Evolutionary conservation across 2,888 invertebrate genomes (phyloP).

Genomic region (Ormyrus thymus): DNA sequence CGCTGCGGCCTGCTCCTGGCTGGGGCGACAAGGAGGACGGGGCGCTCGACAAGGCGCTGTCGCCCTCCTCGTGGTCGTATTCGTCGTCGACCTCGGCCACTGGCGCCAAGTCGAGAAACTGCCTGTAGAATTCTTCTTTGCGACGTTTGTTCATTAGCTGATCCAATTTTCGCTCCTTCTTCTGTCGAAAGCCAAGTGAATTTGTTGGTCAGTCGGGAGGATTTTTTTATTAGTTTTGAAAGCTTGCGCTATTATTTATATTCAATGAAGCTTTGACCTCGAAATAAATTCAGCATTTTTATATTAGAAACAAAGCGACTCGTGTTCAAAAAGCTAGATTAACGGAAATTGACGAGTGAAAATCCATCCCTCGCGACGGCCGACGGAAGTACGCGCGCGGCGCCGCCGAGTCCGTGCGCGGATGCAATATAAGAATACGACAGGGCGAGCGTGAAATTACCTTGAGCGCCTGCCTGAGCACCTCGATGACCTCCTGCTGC

Average conservation of each 20-base stretch:
- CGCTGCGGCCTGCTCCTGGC: slow-evolving; percentile 71
- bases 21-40: slow-evolving; percentile 84
- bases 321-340: too few relatives aligned
- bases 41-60: slow-evolving; percentile 83
- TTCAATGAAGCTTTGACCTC: too few relatives aligned
- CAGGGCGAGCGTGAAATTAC: slow-evolving; percentile 58
- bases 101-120: slow-evolving; percentile 70
- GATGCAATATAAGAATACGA: background rate
- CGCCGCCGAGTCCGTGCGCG: too few relatives aligned
- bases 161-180: slow-evolving; percentile 69
- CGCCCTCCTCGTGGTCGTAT: slow-evolving; percentile 77
- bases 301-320: too few relatives aligned
- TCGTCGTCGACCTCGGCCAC: slow-evolving; percentile 72
- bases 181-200: slow-evolving; percentile 56
- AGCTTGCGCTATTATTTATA: too few relatives aligned
- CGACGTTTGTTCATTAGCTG: slow-evolving; percentile 68
- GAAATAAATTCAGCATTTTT: too few relatives aligned
- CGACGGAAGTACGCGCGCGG: too few relatives aligned
- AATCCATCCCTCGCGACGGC: too few relatives aligned
- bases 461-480: slow-evolving; percentile 69
- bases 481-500: slow-evolving; percentile 70
- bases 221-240: too few relatives aligned
- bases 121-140: slow-evolving; percentile 70
- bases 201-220: background rate
- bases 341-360: too few relatives aligned